These are phyloP conservation scores for Cryptosula pallasiana DNA, from an alignment of 2,888 invertebrate species.

Conservation along the genomic window DNA sequence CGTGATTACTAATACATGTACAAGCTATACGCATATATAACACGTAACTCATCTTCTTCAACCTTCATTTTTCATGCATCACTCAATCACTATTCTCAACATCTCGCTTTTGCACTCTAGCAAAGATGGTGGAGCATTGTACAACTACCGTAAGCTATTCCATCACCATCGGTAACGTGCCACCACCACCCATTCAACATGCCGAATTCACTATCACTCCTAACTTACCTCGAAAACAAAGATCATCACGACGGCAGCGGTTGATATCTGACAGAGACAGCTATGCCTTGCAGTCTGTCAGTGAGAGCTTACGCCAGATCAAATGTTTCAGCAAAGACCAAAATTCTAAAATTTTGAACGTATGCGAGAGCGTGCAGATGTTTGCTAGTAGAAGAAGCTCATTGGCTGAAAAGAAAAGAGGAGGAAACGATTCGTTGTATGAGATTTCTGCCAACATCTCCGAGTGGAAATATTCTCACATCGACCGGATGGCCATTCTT, in stretches of 20 bases:
- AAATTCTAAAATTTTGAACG: not conserved
- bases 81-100: too few relatives aligned
- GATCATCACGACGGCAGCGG: not conserved
- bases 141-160: not conserved
- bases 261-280: not conserved
- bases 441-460: not conserved
- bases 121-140: too few relatives aligned
- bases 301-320: not conserved
- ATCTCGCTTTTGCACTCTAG: too few relatives aligned
- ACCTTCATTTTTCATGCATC: too few relatives aligned
- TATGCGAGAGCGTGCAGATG: not conserved
- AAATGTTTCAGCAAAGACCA: not conserved
- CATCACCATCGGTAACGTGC: not conserved
- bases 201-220: not conserved
- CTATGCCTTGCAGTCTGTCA: not conserved
- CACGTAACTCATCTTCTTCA: too few relatives aligned
- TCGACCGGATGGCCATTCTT: not conserved
- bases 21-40: too few relatives aligned
- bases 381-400: not conserved
- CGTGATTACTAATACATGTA: too few relatives aligned
- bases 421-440: not conserved
- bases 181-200: not conserved
- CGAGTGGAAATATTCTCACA: conserved; percentile 8
- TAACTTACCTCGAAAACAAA: too few relatives aligned
- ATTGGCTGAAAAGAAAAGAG: not conserved